Evolutionary conservation across 2,888 invertebrate genomes (phyloP).

Genomic region (Lepas anatifera): DNA sequence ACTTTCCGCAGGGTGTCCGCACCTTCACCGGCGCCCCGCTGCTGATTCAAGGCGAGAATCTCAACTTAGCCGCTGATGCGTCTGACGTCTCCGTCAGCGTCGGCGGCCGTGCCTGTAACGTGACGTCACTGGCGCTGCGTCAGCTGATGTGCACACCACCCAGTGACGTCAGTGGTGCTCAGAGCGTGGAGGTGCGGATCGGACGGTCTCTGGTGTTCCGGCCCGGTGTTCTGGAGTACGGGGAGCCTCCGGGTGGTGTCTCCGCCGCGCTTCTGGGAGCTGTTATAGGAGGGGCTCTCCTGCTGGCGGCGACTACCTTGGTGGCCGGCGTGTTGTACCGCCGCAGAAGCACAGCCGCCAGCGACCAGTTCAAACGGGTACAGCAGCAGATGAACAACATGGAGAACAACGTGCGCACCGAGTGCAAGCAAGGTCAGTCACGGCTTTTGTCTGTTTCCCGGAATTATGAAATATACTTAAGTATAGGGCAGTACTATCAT

Average conservation of each 20-base stretch:
- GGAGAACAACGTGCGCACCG: conserved; percentile 92
- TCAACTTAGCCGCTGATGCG: conserved; percentile 85
- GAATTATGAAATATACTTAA: too few relatives aligned
- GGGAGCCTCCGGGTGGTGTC: conserved; percentile 47
- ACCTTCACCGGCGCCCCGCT: conserved; percentile 85
- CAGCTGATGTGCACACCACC: conserved; percentile 95
- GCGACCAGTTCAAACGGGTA: conserved; percentile 92
- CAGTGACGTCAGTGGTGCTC: conserved; percentile 20
- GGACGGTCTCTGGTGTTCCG: conserved; percentile 73
- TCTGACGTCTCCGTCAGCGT: conserved; percentile 88
- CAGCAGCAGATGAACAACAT: conserved; percentile 98
- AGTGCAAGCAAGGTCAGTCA: conserved; percentile 72
- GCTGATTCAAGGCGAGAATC: conserved; percentile 89
- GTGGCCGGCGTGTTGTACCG: conserved; percentile 77
- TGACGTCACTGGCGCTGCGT: conserved; percentile 79
- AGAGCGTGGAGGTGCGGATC: conserved; percentile 60
- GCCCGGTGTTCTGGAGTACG: conserved; percentile 81
- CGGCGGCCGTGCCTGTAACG: conserved; percentile 79
- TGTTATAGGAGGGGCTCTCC: conserved; percentile 68
- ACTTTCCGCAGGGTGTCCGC: conserved; percentile 57
- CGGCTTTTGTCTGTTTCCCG: too few relatives aligned
- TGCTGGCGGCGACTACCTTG: conserved; percentile 63
- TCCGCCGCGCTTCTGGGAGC: conserved; percentile 83
- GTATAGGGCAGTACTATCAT: too few relatives aligned
- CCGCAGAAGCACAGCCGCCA: conserved; percentile 87